These are phyloP conservation scores for Thera britannica DNA, from an alignment of 2,888 invertebrate genomes.

Conservation along the genomic window DNA sequence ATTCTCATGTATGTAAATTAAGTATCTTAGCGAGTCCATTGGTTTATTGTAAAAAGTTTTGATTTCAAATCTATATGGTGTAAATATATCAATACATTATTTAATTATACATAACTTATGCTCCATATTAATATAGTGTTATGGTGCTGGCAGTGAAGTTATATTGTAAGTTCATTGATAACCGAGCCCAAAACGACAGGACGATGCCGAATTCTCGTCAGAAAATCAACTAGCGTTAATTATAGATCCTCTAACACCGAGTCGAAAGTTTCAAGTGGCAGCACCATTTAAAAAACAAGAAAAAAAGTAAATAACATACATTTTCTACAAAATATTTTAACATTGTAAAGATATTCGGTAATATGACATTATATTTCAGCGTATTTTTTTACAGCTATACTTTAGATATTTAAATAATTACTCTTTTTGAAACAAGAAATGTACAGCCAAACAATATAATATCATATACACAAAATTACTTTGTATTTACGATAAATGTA, in stretches of 20 bases:
- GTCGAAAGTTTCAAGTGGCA: slow-evolving; percentile 8
- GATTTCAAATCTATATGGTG: slow-evolving; percentile 10
- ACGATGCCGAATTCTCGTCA: slow-evolving; percentile 1
- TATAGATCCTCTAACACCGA: not conserved
- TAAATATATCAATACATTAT: slow-evolving; percentile 7
- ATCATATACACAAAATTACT: slow-evolving; percentile 25
- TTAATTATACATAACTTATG: slow-evolving; percentile 9
- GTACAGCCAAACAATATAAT: slow-evolving; percentile 33
- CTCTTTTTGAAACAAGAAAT: slow-evolving; percentile 28
- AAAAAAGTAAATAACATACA: slow-evolving; percentile 15
- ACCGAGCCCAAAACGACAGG: not conserved
- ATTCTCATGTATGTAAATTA: slow-evolving; percentile 13
- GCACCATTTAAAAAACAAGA: slow-evolving; percentile 20
- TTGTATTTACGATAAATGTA: slow-evolving; percentile 22
- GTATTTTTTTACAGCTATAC: slow-evolving; percentile 3
- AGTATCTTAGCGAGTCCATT: slow-evolving; percentile 20
- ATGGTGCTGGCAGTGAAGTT: slow-evolving; percentile 24
- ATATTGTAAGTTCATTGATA: not conserved
- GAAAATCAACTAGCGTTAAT: slow-evolving; percentile 1
- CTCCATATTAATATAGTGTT: slow-evolving; percentile 4
- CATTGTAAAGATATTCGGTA: slow-evolving; percentile 17
- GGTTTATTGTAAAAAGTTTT: slow-evolving; percentile 3
- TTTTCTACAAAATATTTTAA: slow-evolving; percentile 23
- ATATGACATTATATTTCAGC: slow-evolving; percentile 1
- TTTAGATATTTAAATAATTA: slow-evolving; percentile 26